Conservation (phyloP, 2,797 vertebrate species). For the Gephyroberyx darwinii region DNA sequence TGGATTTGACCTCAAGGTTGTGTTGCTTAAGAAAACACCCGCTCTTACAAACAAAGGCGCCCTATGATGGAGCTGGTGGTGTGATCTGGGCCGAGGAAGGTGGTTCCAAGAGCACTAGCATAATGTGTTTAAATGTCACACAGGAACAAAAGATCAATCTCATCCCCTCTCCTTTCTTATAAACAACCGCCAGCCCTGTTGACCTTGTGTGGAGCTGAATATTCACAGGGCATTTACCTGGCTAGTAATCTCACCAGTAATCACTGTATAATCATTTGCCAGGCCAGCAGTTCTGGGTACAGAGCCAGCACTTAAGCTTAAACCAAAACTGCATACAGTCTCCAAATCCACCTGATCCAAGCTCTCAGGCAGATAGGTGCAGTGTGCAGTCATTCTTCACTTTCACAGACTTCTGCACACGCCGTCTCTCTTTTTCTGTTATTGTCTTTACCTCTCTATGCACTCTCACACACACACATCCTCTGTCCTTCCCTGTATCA, state of each 20-base stretch:
- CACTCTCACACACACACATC: not conserved
- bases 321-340: conserved; percentile 25
- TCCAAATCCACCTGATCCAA: conserved; percentile 22
- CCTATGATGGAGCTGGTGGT: conserved; percentile 10
- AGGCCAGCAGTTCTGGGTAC: conserved; percentile 14
- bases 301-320: conserved; percentile 27
- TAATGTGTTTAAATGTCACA: conserved; percentile 49
- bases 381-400: conserved; percentile 10
- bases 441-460: not conserved
- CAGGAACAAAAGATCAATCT: conserved; percentile 33
- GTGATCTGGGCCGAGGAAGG: conserved; percentile 10
- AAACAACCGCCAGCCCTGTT: conserved; percentile 14
- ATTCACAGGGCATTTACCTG: conserved; percentile 35
- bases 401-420: conserved; percentile 4
- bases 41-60: conserved; percentile 41
- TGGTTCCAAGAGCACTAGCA: conserved; percentile 30
- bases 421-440: not conserved
- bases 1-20: conserved; percentile 47
- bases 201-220: conserved; percentile 38
- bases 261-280: conserved; percentile 46
- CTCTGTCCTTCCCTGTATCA: conserved; percentile 1
- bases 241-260: conserved; percentile 36
- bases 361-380: conserved; percentile 25
- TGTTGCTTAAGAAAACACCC: conserved; percentile 52
- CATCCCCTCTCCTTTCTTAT: not conserved